Base-by-base conservation (phyloP, 2,888 invertebrate genomes). In the Callyntrura guangdongensis region DNA sequence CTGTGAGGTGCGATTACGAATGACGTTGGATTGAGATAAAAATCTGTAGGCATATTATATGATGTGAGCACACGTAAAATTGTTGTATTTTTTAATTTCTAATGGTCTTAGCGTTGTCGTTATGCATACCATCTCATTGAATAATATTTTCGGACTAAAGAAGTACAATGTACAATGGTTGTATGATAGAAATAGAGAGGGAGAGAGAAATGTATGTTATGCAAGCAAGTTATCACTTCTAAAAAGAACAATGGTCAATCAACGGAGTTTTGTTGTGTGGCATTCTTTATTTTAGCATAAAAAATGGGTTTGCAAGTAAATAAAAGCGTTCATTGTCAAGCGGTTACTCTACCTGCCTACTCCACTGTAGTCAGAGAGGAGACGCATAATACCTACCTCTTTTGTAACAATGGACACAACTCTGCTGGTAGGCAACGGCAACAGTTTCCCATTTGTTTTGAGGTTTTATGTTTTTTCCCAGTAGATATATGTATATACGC, bases 171-270 rank as follows among this genome's bases (percentile, higher is more conserved):
- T 8, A 45, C 47, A 72, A 72, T 72, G 72, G 45, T 72, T 72
- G 45, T 17, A 17, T 67, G 36, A 36, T 2, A 36, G 36, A 36
- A 5, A 36, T 6, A 36, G 53, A 14, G 53, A 67, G 17, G 14
- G 25, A 67, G 27, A 9, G 25, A 67, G 1, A 72, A 72, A 45
- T 45, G n/a, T 14, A 3, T 36, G 45, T 72, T 72, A 47, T 72
- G 67, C 36, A 67, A 67, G 47, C 67, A 36, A 72, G 72, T 72
- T 72, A 47, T 47, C 72, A 36, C 72, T 45, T 45, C 72, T 14
- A 53, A 53, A 72, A 72, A 27, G 27, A 47, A 72, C 72, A 72
- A 72, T 72, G 72, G 72, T 72, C 72, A 72, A 72, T 72, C 72
- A 72, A 72, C 72, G 14, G 20, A 45, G 17, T 36, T 53, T 47